These are phyloP conservation scores for Brachionus calyciflorus DNA, from an alignment of 1,140 invertebrate species.

Conservation along the genomic window DNA sequence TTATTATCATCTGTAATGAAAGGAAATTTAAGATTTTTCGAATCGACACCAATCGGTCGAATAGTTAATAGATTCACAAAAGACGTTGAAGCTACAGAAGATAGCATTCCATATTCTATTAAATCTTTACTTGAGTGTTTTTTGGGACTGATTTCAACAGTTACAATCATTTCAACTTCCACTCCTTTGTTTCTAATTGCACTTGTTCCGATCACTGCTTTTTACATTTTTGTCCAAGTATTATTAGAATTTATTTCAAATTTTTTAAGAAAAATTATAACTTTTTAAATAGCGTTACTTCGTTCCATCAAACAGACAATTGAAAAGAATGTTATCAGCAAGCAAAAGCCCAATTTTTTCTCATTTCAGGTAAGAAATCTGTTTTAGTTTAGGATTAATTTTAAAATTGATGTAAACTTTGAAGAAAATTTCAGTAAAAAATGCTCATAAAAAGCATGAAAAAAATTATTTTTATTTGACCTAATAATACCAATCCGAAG, in stretches of 20 bases:
- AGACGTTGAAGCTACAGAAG: conserved; percentile 63
- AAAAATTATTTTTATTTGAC: too few relatives aligned
- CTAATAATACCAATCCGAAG: too few relatives aligned
- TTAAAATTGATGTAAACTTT: too few relatives aligned
- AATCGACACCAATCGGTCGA: conserved; percentile 73
- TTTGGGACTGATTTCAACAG: neutral
- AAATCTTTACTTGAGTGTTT: conserved; percentile 34
- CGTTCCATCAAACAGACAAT: conserved; percentile 83
- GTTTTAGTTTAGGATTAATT: too few relatives aligned
- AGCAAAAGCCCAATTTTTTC: conserved; percentile 94
- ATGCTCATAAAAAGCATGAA: too few relatives aligned
- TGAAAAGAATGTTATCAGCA: conserved; percentile 90
- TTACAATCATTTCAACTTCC: conserved; percentile 45
- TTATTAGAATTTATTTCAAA: too few relatives aligned
- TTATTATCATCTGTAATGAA: conserved; percentile 64
- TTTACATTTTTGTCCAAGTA: conserved; percentile 46
- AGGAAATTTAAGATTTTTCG: conserved; percentile 70
- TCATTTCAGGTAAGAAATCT: conserved; percentile 70
- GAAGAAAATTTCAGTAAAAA: too few relatives aligned
- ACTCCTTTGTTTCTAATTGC: conserved; percentile 32
- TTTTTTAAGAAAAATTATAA: neutral
- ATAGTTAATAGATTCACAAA: conserved; percentile 71
- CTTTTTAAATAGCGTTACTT: conserved; percentile 62
- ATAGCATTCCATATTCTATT: conserved; percentile 55
- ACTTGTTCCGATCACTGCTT: conserved; percentile 29